Evolutionary conservation across 1,140 invertebrate species (phyloP).

Genomic region (Drosophila rhopaloa): DNA sequence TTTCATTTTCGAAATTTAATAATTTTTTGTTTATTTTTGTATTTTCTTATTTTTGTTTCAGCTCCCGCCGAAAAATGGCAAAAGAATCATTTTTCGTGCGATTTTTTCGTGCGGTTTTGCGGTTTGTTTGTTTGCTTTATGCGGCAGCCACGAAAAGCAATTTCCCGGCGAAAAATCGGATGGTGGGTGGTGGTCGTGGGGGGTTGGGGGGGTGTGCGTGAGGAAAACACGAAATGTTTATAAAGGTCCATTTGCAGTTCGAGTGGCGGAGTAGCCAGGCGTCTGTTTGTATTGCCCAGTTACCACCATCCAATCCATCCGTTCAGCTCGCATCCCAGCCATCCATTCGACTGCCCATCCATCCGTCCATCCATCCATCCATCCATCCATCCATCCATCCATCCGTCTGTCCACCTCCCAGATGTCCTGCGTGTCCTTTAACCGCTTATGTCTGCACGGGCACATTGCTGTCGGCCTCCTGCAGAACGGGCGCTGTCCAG

Average conservation of each 20-base stretch:
- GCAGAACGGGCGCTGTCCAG: slow-evolving; percentile 74
- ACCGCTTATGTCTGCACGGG: slow-evolving; percentile 80
- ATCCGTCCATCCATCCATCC: background rate
- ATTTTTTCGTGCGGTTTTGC: slow-evolving; percentile 35
- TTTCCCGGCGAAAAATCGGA: slow-evolving; percentile 34
- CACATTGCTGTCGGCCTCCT: slow-evolving; percentile 80
- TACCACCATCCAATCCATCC: slow-evolving; percentile 1
- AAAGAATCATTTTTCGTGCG: slow-evolving; percentile 13
- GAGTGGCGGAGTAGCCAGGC: slow-evolving; percentile 4
- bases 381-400: background rate
- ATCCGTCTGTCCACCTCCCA: background rate
- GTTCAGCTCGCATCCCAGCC: background rate
- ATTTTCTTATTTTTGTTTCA: background rate
- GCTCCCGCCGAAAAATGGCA: background rate
- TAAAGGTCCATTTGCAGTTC: slow-evolving; percentile 46
- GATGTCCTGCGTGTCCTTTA: slow-evolving; percentile 8
- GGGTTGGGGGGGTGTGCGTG: background rate
- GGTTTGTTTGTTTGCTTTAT: slow-evolving; percentile 66
- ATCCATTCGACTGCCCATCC: slow-evolving; percentile 8
- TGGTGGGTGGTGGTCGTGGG: background rate
- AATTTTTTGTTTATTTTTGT: slow-evolving; percentile 7
- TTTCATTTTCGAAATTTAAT: slow-evolving; percentile 33
- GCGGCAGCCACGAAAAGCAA: slow-evolving; percentile 53
- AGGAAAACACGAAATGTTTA: slow-evolving; percentile 50
- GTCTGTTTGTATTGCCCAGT: slow-evolving; percentile 22